phyloP scores from a whole-genome alignment of 1,140 invertebrate species.

The Planococcus citri region DNA sequence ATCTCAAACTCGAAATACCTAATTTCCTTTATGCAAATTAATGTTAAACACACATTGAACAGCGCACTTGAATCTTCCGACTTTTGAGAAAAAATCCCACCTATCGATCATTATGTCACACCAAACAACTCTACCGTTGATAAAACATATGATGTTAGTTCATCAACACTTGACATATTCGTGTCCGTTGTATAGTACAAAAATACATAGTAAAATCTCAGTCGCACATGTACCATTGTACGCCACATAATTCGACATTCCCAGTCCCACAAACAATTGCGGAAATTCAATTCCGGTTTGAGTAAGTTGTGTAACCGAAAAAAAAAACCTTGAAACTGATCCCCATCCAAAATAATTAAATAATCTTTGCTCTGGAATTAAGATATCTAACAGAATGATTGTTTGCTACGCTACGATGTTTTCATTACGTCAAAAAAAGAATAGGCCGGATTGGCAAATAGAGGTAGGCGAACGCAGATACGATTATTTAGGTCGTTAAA shows the following conservation, averaged over 20 bases:
- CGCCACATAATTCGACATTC: not conserved
- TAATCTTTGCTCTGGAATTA: not conserved
- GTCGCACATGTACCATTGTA: not conserved
- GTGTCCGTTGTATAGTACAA: not conserved
- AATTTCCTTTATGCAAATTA: not conserved
- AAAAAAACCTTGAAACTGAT: not conserved
- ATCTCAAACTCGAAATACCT: too few species aligned
- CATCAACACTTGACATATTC: not conserved
- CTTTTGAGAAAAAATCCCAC: not conserved
- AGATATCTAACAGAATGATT: not conserved
- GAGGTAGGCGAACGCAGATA: not conserved
- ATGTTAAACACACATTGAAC: not conserved
- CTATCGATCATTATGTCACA: too few species aligned
- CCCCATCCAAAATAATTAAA: not conserved
- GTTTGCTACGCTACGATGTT: not conserved
- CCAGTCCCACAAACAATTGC: not conserved
- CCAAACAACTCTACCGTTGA: too few species aligned
- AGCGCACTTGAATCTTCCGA: not conserved
- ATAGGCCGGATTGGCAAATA: not conserved
- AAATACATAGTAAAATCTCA: not conserved
- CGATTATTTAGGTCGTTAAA: too few species aligned
- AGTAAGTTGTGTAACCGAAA: not conserved
- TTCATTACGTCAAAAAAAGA: not conserved
- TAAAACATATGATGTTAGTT: not conserved
- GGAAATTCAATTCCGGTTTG: not conserved